These are phyloP conservation scores for Synanthedon myopaeformis DNA, from an alignment of 2,888 invertebrate species.

Conservation along the genomic window DNA sequence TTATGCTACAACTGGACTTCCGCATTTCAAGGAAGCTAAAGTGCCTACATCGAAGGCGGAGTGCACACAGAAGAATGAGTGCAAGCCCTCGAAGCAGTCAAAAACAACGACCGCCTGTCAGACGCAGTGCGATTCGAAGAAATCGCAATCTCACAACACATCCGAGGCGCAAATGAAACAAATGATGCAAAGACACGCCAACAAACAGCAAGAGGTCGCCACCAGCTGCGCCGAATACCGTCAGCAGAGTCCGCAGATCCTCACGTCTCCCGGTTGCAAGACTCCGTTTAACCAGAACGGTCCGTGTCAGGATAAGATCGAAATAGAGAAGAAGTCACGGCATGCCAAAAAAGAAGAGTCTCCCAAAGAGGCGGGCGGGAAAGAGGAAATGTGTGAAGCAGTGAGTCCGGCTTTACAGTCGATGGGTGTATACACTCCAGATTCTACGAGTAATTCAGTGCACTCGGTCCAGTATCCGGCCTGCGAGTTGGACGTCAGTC, in stretches of 20 bases:
- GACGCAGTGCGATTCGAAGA: constrained; percentile 57
- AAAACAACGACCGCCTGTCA: constrained; percentile 58
- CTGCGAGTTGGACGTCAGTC: constrained; percentile 86
- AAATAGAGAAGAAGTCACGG: constrained; percentile 57
- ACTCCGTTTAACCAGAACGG: constrained; percentile 45
- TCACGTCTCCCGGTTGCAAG: constrained; percentile 51
- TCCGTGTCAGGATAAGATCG: constrained; percentile 50
- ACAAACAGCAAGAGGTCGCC: constrained; percentile 42
- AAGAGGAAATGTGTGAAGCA: constrained; percentile 58
- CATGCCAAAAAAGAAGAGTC: constrained; percentile 55
- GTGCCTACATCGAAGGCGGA: constrained; percentile 45
- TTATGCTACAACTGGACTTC: constrained; percentile 47
- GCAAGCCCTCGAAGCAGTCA: constrained; percentile 54
- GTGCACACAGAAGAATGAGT: constrained; percentile 52
- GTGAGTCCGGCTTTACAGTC: constrained; percentile 77
- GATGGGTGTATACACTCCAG: constrained; percentile 88
- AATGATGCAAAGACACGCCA: constrained; percentile 52
- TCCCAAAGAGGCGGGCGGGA: constrained; percentile 36
- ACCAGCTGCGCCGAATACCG: constrained; percentile 51
- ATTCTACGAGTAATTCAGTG: constrained; percentile 85
- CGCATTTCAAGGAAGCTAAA: constrained; percentile 60
- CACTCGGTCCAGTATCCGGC: constrained; percentile 83
- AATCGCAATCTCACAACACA: constrained; percentile 25
- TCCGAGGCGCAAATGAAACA: constrained; percentile 54
- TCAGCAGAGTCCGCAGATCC: constrained; percentile 47